Evolutionary conservation across 2,113 vertebrate genomes (phyloP).

Genomic region (Desmodus rotundus): DNA sequence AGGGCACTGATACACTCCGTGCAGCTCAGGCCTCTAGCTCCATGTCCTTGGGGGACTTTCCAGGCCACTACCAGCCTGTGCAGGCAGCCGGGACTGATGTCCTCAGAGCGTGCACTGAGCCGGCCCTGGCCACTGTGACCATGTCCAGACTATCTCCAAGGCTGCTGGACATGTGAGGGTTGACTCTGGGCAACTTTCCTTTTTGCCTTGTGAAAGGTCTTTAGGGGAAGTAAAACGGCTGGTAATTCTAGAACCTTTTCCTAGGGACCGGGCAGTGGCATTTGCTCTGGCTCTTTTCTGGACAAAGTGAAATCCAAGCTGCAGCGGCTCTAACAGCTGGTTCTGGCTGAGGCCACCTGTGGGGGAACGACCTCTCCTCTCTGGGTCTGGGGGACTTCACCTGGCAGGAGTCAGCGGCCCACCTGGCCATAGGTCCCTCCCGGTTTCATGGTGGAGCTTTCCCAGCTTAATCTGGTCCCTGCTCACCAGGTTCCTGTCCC

Average conservation of each 20-base stretch:
- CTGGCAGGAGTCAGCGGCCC: not conserved
- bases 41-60: not conserved
- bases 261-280: accelerated
- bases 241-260: not conserved
- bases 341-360: not conserved
- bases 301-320: not conserved
- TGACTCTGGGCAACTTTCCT: not conserved
- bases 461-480: not conserved
- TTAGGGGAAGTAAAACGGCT: not conserved
- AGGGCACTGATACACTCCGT: not conserved
- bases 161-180: not conserved
- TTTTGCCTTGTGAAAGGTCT: not conserved
- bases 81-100: not conserved
- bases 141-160: not conserved
- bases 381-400: too few relatives aligned
- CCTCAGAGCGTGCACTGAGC: not conserved
- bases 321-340: not conserved
- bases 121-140: accelerated
- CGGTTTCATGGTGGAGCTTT: not conserved
- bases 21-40: not conserved
- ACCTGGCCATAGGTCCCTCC: not conserved
- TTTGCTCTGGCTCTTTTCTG: not conserved
- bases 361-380: not conserved
- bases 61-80: not conserved
- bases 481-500: not conserved